Percentiles rank a stretch among this genome's conserved stretches.
Conservation (phyloP, 1,140 invertebrate genomes). For the Hetaerina americana region DNA sequence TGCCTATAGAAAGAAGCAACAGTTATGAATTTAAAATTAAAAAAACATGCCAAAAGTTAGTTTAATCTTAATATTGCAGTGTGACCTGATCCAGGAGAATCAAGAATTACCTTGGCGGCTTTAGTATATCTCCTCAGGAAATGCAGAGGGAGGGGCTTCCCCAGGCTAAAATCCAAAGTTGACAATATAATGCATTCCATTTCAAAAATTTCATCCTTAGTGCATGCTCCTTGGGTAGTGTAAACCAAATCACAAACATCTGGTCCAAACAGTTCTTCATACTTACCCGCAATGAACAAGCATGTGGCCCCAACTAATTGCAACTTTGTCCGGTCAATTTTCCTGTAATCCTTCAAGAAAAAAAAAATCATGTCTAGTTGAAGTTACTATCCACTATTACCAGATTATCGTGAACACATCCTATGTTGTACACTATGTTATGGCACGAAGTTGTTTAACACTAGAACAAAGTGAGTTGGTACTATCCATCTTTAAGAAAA, state of each 20-base stretch:
- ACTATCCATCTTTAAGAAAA: too few species aligned
- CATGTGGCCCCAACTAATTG: conserved; percentile 86
- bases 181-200: conserved; percentile 75
- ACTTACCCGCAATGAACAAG: conserved; percentile 87
- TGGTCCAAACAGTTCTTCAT: conserved; percentile 88
- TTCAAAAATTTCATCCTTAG: conserved; percentile 57
- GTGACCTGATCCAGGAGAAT: neutral
- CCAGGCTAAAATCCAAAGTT: conserved; percentile 64
- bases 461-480: too few species aligned
- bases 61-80: too few species aligned
- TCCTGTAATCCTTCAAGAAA: conserved; percentile 32
- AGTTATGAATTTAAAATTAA: conserved; percentile 11
- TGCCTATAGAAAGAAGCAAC: conserved; percentile 34
- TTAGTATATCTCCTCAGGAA: conserved; percentile 75
- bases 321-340: conserved; percentile 51
- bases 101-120: conserved; percentile 43
- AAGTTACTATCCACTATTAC: too few species aligned
- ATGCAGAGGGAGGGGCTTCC: conserved; percentile 71
- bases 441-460: too few species aligned
- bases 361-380: neutral
- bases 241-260: conserved; percentile 83
- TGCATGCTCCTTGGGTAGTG: conserved; percentile 82
- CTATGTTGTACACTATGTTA: neutral
- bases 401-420: too few species aligned
- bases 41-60: too few species aligned